phyloP scores from a whole-genome alignment of 2,113 vertebrate genomes.

The western clawed frog (Xenopus tropicalis) region UCB_Xtro_10.0 CM004446.2:139572501-139573000 shows the following conservation, averaged over 20 bases:
- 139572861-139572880: neutral
- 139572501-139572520: no score
- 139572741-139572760: conserved; percentile 2
- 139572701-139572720: conserved; percentile 18
- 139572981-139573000: neutral
- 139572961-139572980: neutral
- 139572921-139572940: conserved; percentile 8
- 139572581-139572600: no score
- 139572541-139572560: no score
- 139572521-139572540: no score
- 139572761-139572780: conserved; percentile 15
- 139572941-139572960: neutral
- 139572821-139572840: neutral
- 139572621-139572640: neutral
- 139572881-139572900: neutral
- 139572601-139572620: conserved; percentile 1
- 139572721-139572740: conserved; percentile 6
- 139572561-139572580: no score
- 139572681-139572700: conserved; percentile 5
- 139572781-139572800: conserved; percentile 16
- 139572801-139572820: neutral
- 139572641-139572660: neutral
- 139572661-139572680: conserved; percentile 17
- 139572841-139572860: neutral
- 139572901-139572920: neutral